Evolutionary conservation across 2,113 vertebrate species (phyloP).

Genomic region (Pangasianodon gigas): DNA sequence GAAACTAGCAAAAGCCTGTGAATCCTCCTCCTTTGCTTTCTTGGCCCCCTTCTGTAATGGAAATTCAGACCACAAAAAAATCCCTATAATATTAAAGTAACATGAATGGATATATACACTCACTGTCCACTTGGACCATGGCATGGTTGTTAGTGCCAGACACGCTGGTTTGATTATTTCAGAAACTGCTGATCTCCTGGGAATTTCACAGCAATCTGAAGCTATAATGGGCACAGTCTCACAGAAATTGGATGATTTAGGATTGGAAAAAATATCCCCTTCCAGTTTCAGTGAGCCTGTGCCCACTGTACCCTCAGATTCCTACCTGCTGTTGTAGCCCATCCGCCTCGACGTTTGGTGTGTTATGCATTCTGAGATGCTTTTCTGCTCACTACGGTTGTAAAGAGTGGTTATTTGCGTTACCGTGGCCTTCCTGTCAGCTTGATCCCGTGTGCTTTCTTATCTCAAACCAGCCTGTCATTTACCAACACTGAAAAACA

Average conservation of each 20-base stretch:
- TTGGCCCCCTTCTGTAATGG: constrained; percentile 6
- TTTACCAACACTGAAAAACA: neutral
- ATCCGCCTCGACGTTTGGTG: neutral
- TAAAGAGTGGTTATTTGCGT: neutral
- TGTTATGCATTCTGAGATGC: neutral
- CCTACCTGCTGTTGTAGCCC: neutral
- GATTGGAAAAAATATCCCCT: neutral
- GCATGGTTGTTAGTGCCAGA: neutral
- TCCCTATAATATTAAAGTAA: neutral
- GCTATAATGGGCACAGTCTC: neutral
- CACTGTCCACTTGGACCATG: neutral
- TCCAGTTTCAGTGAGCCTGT: neutral
- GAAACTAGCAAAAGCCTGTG: neutral
- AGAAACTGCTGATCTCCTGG: neutral
- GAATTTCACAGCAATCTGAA: neutral
- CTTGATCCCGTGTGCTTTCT: neutral
- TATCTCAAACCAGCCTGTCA: neutral
- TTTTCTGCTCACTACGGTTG: neutral
- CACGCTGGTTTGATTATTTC: neutral
- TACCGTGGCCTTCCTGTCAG: neutral
- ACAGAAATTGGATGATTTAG: neutral
- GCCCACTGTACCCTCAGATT: neutral
- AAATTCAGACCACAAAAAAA: neutral
- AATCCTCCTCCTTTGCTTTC: constrained; percentile 3
- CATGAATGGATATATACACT: neutral